Percentiles rank a stretch among this genome's conserved stretches.
Conservation (phyloP, 2,797 vertebrate genomes). For the Kryptolebias ocellatus region DNA sequence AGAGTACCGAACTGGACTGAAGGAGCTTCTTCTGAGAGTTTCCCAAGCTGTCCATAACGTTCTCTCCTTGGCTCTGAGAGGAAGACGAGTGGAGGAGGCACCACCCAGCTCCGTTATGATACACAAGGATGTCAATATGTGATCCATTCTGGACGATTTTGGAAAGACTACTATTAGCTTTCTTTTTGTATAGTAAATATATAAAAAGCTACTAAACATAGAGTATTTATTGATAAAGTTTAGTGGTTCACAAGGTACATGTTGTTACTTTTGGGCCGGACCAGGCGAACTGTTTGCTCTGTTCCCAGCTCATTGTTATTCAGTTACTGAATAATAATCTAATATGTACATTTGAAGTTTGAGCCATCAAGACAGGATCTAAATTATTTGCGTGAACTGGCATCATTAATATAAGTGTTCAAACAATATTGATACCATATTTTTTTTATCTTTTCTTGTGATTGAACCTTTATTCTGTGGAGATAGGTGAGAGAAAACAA, state of each 20-base stretch:
- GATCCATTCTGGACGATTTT: slow-evolving; percentile 28
- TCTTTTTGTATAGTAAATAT: neutral
- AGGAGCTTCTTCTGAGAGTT: slow-evolving; percentile 76
- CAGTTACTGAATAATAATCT: neutral
- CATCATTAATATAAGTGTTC: neutral
- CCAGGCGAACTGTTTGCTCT: neutral
- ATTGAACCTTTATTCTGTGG: neutral
- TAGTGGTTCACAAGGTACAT: slow-evolving; percentile 1
- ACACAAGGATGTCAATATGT: slow-evolving; percentile 68
- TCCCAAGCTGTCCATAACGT: slow-evolving; percentile 66
- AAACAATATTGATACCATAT: no score
- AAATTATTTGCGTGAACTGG: neutral
- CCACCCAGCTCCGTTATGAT: slow-evolving; percentile 63
- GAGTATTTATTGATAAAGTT: neutral
- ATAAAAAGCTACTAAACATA: neutral
- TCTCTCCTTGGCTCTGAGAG: slow-evolving; percentile 64
- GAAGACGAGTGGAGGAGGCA: slow-evolving; percentile 70
- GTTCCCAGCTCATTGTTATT: neutral
- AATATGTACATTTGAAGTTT: neutral
- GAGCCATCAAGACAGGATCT: neutral
- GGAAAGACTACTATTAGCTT: neutral
- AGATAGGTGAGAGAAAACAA: neutral
- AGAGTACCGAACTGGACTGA: slow-evolving; percentile 81
- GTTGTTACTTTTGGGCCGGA: neutral
- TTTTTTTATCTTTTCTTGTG: no score